Base-by-base conservation (phyloP, 2,888 invertebrate genomes). In the Machimus atricapillus region DNA sequence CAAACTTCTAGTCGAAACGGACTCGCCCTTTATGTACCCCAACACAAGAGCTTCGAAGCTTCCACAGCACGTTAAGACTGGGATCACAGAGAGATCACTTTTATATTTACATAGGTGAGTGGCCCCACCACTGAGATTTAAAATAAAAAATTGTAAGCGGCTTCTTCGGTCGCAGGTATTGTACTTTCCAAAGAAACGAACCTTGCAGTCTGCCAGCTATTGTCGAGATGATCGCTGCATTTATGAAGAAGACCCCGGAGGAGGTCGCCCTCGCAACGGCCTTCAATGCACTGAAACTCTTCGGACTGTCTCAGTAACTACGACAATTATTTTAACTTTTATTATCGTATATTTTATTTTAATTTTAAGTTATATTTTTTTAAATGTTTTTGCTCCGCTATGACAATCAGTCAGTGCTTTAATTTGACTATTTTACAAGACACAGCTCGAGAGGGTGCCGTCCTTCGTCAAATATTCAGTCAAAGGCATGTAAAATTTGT, bases 11-110 rank as follows among this genome's bases (percentile, higher is more conserved):
- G 96, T 98, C 6, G 98, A 98, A 93, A 98, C 98, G 0, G 98
- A 98, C 93, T 96, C 98, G 0, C 98, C 98, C 1, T 98, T 98
- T 91, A 98, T 98, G 98, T 98, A 97, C 92, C 98, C 98, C 2
- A 97, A 98, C 92, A 97, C 97, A 88, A 94, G 98, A 91, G 98
- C 98, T 88, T 97, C 98, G 43, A 98, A 98, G 92, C 93, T 98
- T 91, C 97, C 98, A 76, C 93, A 95, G 90, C 96, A 97, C 91
- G 96, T 98, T 27, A 97, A 97, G 93, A 96, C 97, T 91, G 95
- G 96, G 88, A 94, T 98, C 88, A 97, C 98, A 34, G 97, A 97
- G 93, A 95, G 97, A 95, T 96, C 93, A 88, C 89, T 92, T 89
- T 90, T 92, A 89, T 93, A 92, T 90, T 91, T 92, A 90, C 92